phyloP scores from a whole-genome alignment of 2,113 vertebrate genomes.

The Oenanthe melanoleuca region DNA sequence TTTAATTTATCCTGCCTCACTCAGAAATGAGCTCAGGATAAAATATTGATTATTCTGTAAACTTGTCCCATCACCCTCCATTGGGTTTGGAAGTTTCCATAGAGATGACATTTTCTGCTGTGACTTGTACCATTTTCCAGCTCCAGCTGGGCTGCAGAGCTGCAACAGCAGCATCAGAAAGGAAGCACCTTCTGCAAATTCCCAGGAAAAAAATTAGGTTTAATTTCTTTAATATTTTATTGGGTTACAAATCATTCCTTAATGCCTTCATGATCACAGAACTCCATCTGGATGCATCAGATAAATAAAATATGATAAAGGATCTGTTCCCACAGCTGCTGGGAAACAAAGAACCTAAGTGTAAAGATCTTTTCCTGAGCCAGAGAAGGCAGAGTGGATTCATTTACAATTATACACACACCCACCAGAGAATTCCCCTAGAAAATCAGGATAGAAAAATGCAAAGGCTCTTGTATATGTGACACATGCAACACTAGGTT shows the following conservation, averaged over 20 bases:
- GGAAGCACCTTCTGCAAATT: not conserved
- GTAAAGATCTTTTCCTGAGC: not conserved
- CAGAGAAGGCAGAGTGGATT: not conserved
- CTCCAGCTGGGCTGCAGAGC: not conserved
- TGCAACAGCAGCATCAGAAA: not conserved
- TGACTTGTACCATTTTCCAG: not conserved
- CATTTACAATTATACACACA: not conserved
- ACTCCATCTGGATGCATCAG: not conserved
- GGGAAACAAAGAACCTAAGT: not conserved
- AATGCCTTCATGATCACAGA: not conserved
- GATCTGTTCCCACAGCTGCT: not conserved
- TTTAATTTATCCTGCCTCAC: not conserved
- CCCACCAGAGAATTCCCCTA: not conserved
- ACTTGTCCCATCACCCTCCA: not conserved
- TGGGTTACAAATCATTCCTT: not conserved
- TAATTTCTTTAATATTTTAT: not conserved
- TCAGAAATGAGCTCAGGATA: not conserved
- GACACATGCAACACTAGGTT: not conserved
- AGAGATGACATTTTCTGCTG: conserved; percentile 21
- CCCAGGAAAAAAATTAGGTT: not conserved
- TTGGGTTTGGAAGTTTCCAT: conserved; percentile 3
- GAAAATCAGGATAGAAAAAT: not conserved
- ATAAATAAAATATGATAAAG: not conserved
- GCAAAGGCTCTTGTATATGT: not conserved
- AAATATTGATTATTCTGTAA: not conserved